Evolutionary conservation across 1,140 invertebrate species (phyloP), one percentile per base, ranked within the genome.

Genomic region (Papilio dardanus): DNA sequence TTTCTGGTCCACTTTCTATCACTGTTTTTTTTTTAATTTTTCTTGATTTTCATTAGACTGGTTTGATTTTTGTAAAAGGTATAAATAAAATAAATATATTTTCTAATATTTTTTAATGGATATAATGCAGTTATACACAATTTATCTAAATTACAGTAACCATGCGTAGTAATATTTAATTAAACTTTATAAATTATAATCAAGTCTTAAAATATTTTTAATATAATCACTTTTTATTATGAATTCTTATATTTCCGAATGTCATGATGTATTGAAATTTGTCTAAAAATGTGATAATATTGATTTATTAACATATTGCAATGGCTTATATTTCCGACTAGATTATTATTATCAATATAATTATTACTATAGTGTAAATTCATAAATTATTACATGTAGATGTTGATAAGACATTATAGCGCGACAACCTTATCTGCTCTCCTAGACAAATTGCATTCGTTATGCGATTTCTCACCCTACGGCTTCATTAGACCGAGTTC

Each of bases 301-400:
- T 82, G 79, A 77, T 83, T 82, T 80, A 74, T 74, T 86, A 88
- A 84, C 81, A 85, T 92, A 92, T 91, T 91, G 89, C 87, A 89
- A 91, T 91, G 90, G 91, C 91, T 89, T 88, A 87, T 86, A 88
- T 83, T 90, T 90, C 79, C 86, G 90, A 92, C 89, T 93, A 93
- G 89, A 93, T 86, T 86, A 88, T 90, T 89, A 88, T 86, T 89
- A 89, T 89, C 81, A 89, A 86, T 85, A 89, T 75, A 87, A 85
- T 84, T 90, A 90, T 76, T 82, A 87, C 83, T 88, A 88, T 88
- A 85, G 86, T 84, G 86, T 84, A 46, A 46, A 46, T 46, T 46
- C 42, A 46, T 40, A 46, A n/a, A 46, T n/a, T 37, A 37, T 37
- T 46, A n/a, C 3, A 46, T 40, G 42, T 46, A n/a, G 16, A 5